Evolutionary conservation across 2,113 vertebrate genomes (phyloP), one percentile per base, ranked within the genome.

Genomic region (Echinops telfairi): DNA sequence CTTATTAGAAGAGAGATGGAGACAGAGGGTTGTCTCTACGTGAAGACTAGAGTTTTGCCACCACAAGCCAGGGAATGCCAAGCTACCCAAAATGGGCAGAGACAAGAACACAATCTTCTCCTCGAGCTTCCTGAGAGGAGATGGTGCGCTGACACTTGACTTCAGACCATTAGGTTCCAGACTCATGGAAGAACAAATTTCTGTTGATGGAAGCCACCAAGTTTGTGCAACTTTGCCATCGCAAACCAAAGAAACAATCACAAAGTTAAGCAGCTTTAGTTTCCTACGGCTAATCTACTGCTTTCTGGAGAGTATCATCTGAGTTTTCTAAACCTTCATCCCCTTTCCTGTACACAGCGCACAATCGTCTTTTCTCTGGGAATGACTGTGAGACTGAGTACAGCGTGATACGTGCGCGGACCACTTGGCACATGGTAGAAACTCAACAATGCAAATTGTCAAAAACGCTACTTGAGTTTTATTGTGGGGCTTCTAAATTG

Each of bases 381-480:
- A 62, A 36, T 91, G 83, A n/a, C 87, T 76, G 20, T 76, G 68
- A 84, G 80, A 86, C 60, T 25, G 62, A 92, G 68, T 19, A 68
- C 85, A 83, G 84, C 31, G 15, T 68, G 40, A 92, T 81, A 80
- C 16, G 20, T 70, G 22, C 23, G 77, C 92, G 80, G 92, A 11
- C 29, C 40, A 5, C 12, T 89, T 91, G 88, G 31, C 88, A 92
- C 4, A 5, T 29, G 70, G 62, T 36, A 84, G 77, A 92, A 80
- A 89, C 40, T 73, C 94, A 96, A 68, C 71, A 89, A 85, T 85
- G 82, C n/a, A 68, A 94, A 93, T 75, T 86, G 68, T 81, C 64
- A 82, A 79, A 70, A 87, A 70, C 36, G 1, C 73, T 68, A 15
- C 80, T 6, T 25, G 38, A 88, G 27, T 73, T 86, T 81, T 93